phyloP scores from a whole-genome alignment of 2,113 vertebrate species.

The Otus sunia region DNA sequence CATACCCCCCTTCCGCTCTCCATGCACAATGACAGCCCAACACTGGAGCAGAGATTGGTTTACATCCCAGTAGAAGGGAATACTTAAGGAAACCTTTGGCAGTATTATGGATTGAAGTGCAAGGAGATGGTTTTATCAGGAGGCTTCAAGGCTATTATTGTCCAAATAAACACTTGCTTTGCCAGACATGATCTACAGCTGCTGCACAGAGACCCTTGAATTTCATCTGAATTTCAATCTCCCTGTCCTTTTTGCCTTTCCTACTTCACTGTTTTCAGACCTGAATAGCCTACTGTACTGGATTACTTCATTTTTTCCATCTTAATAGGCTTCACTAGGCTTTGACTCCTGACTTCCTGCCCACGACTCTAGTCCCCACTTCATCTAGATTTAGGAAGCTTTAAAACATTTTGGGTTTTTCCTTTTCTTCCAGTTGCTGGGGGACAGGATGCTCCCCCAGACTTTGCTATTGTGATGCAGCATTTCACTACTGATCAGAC shows the following conservation, averaged over 20 bases:
- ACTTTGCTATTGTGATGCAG: neutral
- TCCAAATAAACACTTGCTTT: slow-evolving; percentile 42
- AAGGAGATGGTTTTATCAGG: slow-evolving; percentile 64
- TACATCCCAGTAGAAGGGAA: slow-evolving; percentile 66
- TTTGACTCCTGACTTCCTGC: slow-evolving; percentile 53
- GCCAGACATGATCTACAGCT: slow-evolving; percentile 25
- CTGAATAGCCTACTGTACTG: slow-evolving; percentile 47
- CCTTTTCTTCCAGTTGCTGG: neutral
- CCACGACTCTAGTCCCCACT: neutral
- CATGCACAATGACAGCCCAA: neutral
- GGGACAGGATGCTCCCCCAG: neutral
- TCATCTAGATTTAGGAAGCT: neutral
- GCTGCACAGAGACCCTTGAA: neutral
- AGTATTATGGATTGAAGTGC: slow-evolving; percentile 64
- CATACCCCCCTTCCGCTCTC: slow-evolving; percentile 40
- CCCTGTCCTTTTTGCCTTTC: neutral
- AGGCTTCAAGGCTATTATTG: slow-evolving; percentile 53
- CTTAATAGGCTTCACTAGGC: slow-evolving; percentile 28
- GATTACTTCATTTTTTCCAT: slow-evolving; percentile 61
- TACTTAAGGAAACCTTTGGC: slow-evolving; percentile 65
- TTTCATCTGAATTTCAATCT: slow-evolving; percentile 25
- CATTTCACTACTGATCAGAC: neutral
- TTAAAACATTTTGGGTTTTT: neutral
- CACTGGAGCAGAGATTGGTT: slow-evolving; percentile 59
- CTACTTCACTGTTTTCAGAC: neutral